Evolutionary conservation across 30 jellyfish, hydroid and myxozoan species (phyloP).

Genomic region (Haliclystus octoradiatus): DNA sequence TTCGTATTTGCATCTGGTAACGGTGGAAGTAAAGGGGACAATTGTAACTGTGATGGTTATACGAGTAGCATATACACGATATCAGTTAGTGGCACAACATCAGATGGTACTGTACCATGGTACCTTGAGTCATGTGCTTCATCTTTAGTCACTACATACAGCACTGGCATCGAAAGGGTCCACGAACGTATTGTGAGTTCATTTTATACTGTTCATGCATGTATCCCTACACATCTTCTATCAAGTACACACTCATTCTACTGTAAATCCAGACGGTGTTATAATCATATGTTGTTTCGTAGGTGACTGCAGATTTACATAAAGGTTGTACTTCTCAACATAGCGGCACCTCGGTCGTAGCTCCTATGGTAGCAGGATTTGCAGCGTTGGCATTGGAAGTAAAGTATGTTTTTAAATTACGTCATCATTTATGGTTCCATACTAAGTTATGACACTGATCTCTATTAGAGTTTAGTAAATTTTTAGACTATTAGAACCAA

Average conservation of each 20-base stretch:
- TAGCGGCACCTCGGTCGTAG: slow-evolving; percentile 92
- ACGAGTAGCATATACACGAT: slow-evolving; percentile 92
- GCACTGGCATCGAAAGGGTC: slow-evolving; percentile 45
- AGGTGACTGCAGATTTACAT: slow-evolving; percentile 87
- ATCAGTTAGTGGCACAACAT: slow-evolving; percentile 91
- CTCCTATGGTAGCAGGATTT: slow-evolving; percentile 88
- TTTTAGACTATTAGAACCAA: too few species aligned
- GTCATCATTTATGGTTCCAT: too few species aligned
- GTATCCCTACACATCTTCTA: too few species aligned
- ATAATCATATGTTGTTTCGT: slow-evolving; percentile 1
- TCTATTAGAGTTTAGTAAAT: too few species aligned
- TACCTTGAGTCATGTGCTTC: slow-evolving; percentile 91
- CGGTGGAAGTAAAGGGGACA: slow-evolving; percentile 75
- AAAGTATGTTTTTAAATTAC: slow-evolving; percentile 41
- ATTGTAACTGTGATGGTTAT: slow-evolving; percentile 98
- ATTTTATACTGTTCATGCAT: too few species aligned
- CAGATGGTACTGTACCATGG: slow-evolving; percentile 72
- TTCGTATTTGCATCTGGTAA: slow-evolving; percentile 99
- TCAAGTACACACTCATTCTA: too few species aligned
- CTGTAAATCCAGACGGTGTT: too few species aligned
- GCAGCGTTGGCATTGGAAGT: slow-evolving; percentile 89
- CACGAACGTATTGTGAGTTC: slow-evolving; percentile 70
- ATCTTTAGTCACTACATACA: slow-evolving; percentile 64
- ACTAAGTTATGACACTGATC: too few species aligned
- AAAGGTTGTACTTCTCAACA: slow-evolving; percentile 82